These are phyloP conservation scores for Cochlearius cochlearius DNA, from an alignment of 2,113 vertebrate genomes.

Conservation along the genomic window DNA sequence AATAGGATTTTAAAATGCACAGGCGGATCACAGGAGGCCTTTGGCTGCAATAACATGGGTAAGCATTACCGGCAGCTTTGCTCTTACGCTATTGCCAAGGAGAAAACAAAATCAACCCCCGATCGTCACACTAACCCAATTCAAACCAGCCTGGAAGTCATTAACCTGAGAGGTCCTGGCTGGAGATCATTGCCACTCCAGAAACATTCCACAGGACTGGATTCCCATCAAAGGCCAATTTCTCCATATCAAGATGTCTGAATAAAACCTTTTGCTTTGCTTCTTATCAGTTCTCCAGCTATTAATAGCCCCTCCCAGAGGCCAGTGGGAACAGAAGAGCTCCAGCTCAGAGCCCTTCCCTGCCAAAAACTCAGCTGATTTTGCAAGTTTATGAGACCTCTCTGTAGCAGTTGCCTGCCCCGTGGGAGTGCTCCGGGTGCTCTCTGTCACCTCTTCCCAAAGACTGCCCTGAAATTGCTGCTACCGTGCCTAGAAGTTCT, in stretches of 20 bases:
- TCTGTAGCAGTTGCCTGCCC: neutral
- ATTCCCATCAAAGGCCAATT: neutral
- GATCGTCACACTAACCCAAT: neutral
- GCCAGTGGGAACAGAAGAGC: neutral
- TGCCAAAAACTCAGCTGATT: neutral
- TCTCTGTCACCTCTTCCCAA: neutral
- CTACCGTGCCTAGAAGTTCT: neutral
- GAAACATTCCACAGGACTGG: neutral
- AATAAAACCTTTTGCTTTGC: neutral
- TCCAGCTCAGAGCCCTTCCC: neutral
- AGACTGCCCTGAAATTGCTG: neutral
- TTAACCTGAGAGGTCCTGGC: neutral
- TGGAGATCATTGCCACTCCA: neutral
- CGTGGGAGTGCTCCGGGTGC: neutral
- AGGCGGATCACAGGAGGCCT: neutral
- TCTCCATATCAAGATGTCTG: neutral
- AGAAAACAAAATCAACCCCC: neutral
- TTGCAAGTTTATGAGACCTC: neutral
- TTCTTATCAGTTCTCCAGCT: neutral
- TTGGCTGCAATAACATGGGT: neutral
- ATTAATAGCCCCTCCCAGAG: neutral
- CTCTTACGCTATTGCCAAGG: neutral
- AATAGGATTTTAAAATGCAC: neutral
- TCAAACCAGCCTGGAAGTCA: neutral
- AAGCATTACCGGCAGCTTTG: neutral